Evolutionary conservation across 1,140 invertebrate species (phyloP), one percentile per base, ranked within the genome.

Genomic region (Subanguina moxae): DNA sequence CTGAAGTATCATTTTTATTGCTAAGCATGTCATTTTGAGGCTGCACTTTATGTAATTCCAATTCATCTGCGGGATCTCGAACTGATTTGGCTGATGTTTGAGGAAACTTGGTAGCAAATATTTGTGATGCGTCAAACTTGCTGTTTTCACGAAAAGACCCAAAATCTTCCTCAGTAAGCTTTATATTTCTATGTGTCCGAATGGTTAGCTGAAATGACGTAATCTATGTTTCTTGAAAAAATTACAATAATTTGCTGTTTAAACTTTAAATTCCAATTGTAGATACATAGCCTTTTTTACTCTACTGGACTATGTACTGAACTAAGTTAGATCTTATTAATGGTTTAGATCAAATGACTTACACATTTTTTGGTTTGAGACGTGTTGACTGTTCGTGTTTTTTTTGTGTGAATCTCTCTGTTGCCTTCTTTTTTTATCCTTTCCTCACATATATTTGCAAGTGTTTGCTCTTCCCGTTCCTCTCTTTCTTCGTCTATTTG

Each of bases 401-500:
- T 75, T 32, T 58, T 75, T 46, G 68, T 76, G n/a, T 68, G 63
- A 28, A 71, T 66, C 42, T 71, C 66, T 25, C 57, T 52, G 25
- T 73, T 73, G 57, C 75, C 73, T 21, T 68, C 59, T 32, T 64
- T 19, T 32, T 77, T 64, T n/a, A 75, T 66, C 61, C 75, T 68
- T 42, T 75, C 74, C 30, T 76, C 74, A 38, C 72, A 75, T 7
- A 68, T 58, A 68, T 69, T 75, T 57, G 68, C 59, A 1, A 69
- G 73, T 45, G 75, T 73, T 23, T 75, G 74, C 56, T 75, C 74
- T 19, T 70, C 72, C 28, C 74, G 28, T 30, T 75, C 74, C 32
- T 73, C 71, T 28, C 68, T 61, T 65, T 72, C 64, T 46, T 76
- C 66, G 58, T 76, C 68, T 19, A 66, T 64, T 1, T 64, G 74